A percentile compares a stretch with the other conserved stretches of the same genome.
phyloP scores from a whole-genome alignment of 2,888 invertebrate genomes.

The Zelleria hepariella region DNA sequence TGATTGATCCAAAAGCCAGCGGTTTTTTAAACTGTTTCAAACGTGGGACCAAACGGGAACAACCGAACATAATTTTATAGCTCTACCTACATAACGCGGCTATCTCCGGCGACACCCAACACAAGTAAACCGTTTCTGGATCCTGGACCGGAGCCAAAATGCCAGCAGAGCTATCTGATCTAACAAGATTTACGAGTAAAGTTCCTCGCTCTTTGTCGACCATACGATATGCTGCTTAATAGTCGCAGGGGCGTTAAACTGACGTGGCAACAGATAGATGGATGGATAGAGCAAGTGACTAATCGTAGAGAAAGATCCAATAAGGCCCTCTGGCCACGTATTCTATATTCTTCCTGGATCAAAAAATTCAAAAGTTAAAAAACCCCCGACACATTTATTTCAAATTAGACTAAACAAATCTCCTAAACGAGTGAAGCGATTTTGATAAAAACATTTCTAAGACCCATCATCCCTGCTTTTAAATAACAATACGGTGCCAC shows the following conservation, averaged over 20 bases:
- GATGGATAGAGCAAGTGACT: not conserved
- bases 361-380: too few relatives aligned
- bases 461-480: too few relatives aligned
- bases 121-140: constrained; percentile 23
- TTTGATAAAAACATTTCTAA: too few relatives aligned
- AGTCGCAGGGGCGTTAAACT: constrained; percentile 6
- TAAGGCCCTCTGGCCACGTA: not conserved
- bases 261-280: not conserved
- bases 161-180: constrained; percentile 26
- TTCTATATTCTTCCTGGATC: too few relatives aligned
- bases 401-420: too few relatives aligned
- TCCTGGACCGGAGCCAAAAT: constrained; percentile 42
- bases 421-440: too few relatives aligned
- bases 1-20: too few relatives aligned
- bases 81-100: not conserved
- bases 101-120: not conserved
- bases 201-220: constrained; percentile 20
- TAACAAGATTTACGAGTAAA: constrained; percentile 36
- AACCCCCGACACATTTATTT: too few relatives aligned
- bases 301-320: not conserved
- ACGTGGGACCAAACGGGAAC: not conserved
- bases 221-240: constrained; percentile 20
- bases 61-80: not conserved
- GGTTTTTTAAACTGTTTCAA: too few relatives aligned
- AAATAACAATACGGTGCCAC: too few relatives aligned